A percentile compares a stretch with the other conserved stretches of the same genome.
phyloP scores from a whole-genome alignment of 92 coral and sea anemone species.

The Umimayanthus kanabou region DNA sequence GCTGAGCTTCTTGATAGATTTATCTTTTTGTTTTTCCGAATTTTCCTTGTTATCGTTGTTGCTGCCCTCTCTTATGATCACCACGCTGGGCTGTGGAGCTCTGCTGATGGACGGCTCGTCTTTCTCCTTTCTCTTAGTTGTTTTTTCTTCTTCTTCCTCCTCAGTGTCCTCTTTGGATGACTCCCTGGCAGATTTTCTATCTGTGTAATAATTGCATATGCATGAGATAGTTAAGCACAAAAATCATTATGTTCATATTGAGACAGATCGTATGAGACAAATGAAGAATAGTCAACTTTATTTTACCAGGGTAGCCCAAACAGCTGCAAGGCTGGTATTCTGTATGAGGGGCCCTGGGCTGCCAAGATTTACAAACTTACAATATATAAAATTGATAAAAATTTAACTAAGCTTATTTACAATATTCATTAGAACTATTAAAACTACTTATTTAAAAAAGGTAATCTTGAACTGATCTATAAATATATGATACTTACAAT shows the following conservation, averaged over 20 bases:
- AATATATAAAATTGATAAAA: too few relatives aligned
- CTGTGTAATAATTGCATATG: slow-evolving; percentile 6
- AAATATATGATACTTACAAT: too few relatives aligned
- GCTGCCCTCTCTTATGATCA: slow-evolving; percentile 57
- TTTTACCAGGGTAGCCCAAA: too few relatives aligned
- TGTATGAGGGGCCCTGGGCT: too few relatives aligned
- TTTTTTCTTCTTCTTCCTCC: neutral
- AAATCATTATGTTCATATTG: neutral
- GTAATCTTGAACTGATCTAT: too few relatives aligned
- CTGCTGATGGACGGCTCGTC: neutral
- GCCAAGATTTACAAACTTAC: too few relatives aligned
- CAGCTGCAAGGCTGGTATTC: too few relatives aligned
- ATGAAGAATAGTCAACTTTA: too few relatives aligned
- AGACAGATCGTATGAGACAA: neutral
- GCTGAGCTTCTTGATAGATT: slow-evolving; percentile 53
- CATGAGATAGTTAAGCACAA: neutral
- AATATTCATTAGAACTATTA: too few relatives aligned
- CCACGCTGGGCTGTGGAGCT: slow-evolving; percentile 53
- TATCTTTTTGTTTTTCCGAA: slow-evolving; percentile 37
- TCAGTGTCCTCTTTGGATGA: neutral
- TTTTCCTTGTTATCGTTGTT: neutral
- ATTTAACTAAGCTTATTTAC: too few relatives aligned
- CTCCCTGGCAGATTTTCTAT: neutral
- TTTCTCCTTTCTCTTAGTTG: neutral
- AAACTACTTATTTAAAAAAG: too few relatives aligned